phyloP scores from a whole-genome alignment of 1,140 invertebrate species.

The Tetragnatha versicolor region DNA sequence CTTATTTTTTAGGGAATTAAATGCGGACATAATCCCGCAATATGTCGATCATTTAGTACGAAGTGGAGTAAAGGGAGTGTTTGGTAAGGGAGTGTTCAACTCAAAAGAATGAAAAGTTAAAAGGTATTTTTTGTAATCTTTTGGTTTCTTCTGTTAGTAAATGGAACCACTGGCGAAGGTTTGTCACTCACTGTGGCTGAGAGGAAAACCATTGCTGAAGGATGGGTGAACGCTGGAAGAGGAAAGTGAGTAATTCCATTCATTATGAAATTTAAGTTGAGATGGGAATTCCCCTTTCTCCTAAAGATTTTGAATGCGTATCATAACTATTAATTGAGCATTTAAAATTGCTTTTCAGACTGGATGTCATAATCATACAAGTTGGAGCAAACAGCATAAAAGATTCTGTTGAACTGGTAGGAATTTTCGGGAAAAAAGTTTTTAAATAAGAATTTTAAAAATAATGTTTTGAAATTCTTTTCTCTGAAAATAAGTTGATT shows the following conservation, averaged over 20 bases:
- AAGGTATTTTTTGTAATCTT: background rate
- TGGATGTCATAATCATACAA: constrained; percentile 74
- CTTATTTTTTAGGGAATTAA: constrained; percentile 64
- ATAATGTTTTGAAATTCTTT: too few species aligned
- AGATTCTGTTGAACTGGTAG: constrained; percentile 77
- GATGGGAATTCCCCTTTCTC: too few species aligned
- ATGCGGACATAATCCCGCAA: constrained; percentile 69
- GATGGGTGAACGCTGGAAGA: constrained; percentile 70
- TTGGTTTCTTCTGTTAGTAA: constrained; percentile 69
- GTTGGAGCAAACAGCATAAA: constrained; percentile 76
- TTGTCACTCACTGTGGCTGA: constrained; percentile 74
- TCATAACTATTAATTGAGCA: too few species aligned
- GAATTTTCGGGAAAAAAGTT: constrained; percentile 51
- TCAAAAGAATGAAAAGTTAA: background rate
- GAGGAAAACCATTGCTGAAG: constrained; percentile 73
- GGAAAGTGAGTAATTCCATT: constrained; percentile 56
- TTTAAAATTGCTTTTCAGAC: constrained; percentile 38
- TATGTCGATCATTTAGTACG: constrained; percentile 72
- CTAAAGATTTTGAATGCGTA: too few species aligned
- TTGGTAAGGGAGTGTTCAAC: constrained; percentile 67
- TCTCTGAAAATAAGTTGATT: too few species aligned
- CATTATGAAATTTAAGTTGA: too few species aligned
- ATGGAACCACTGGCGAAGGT: constrained; percentile 79
- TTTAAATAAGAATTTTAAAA: too few species aligned
- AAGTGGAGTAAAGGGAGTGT: constrained; percentile 70